Evolutionary conservation across 2,888 invertebrate genomes (phyloP), one percentile per base, ranked within the genome.

Genomic region (Sturmia bella): DNA sequence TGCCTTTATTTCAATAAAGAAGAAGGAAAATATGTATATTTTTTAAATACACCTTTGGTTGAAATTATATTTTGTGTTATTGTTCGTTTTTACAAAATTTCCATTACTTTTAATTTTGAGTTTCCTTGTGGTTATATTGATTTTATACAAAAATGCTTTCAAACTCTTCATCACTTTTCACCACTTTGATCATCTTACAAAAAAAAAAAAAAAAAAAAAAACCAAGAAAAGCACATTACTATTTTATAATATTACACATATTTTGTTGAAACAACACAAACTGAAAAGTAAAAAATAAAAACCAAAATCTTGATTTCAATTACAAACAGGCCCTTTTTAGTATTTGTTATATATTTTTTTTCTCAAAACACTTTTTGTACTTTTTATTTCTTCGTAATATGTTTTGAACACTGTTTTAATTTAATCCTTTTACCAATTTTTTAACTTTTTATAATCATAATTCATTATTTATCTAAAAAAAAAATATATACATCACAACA

Each of bases 401-500:
- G 19, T 63, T 57, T 27, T 32, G 37, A 52, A 52, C 39, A 57
- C 56, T 52, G 9, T 70, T 59, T 66, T 64, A 43, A 24, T 59
- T 70, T 72, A 50, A 19, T 79, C 75, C 76, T 70, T 73, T 77
- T 32, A 69, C 9, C 45, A 37, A 59, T 64, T 50, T 41, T 70
- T 66, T 56, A 76, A 63, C 69, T 61, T 68, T 59, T 76, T 78
- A 76, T 80, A 84, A 68, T 69, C 76, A 81, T 84, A 80, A 77
- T 83, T 83, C 61, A 78, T 84, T 78, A 74, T 80, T 80, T 74
- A 83, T 84, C 74, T 79, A 43, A 63, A 69, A 54, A 70, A 83
- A 74, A n/a, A n/a, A n/a, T n/a, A n/a, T n/a, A 77, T 84, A 83
- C 83, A 87, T 87, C 87, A 87, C 73, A 64, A 78, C 17, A 82